These are phyloP conservation scores for Sinhomidia bicolor DNA, from an alignment of 2,888 invertebrate genomes.

Conservation along the genomic window DNA sequence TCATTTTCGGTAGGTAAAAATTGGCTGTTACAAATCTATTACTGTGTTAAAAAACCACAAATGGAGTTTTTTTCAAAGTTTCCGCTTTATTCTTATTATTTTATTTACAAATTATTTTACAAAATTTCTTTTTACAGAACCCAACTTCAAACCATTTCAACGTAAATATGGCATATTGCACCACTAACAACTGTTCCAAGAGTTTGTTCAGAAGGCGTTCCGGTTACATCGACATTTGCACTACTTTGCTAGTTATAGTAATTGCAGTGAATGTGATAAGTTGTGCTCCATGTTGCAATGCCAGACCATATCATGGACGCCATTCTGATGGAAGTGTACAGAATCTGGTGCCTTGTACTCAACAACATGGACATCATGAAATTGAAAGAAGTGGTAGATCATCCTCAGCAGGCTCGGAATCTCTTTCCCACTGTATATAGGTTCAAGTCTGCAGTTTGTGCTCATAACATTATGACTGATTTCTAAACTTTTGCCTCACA, in stretches of 20 bases:
- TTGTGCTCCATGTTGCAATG: constrained; percentile 13
- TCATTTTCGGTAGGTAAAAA: background rate
- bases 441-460: background rate
- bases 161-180: too few species aligned
- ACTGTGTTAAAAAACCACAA: too few species aligned
- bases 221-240: too few species aligned
- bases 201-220: background rate
- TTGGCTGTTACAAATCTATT: too few species aligned
- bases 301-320: constrained; percentile 24
- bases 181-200: background rate
- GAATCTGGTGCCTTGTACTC: constrained; percentile 27
- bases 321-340: constrained; percentile 9
- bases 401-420: background rate
- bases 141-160: too few species aligned
- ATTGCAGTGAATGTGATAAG: background rate
- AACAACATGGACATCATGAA: background rate
- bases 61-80: too few species aligned
- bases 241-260: background rate
- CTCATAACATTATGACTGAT: background rate
- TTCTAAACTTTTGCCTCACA: background rate
- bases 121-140: too few species aligned
- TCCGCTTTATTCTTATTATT: too few species aligned
- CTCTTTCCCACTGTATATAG: background rate
- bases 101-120: too few species aligned
- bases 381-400: constrained; percentile 11